phyloP scores from a whole-genome alignment of 2,113 vertebrate genomes.

The Saccopteryx leptura region DNA sequence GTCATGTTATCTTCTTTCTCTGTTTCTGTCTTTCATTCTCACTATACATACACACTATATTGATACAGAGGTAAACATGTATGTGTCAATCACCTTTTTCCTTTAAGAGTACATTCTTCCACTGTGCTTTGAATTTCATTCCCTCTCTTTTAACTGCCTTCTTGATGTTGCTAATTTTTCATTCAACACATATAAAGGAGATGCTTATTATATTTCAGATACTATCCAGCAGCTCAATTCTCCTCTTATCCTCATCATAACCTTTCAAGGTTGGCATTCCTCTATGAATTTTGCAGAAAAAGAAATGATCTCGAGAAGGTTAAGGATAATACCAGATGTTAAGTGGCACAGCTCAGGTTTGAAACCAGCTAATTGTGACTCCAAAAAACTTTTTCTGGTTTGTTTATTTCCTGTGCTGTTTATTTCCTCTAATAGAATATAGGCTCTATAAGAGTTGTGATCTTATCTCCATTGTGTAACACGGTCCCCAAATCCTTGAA shows the following conservation, averaged over 20 bases:
- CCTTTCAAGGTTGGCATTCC: not conserved
- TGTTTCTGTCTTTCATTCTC: not conserved
- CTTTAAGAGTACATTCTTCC: not conserved
- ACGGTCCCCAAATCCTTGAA: not conserved
- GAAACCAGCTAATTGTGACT: conserved; percentile 53
- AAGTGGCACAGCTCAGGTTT: conserved; percentile 19
- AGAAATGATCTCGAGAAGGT: not conserved
- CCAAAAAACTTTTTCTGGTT: not conserved
- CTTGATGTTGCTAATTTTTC: not conserved
- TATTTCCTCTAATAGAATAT: not conserved
- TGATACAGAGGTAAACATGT: not conserved
- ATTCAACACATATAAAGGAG: conserved; percentile 15
- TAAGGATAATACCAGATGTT: conserved; percentile 42
- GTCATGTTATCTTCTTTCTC: not conserved
- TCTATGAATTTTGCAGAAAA: conserved; percentile 44
- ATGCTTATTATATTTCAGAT: conserved; percentile 8
- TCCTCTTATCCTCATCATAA: not conserved
- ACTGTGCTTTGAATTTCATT: not conserved
- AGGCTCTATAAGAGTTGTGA: not conserved
- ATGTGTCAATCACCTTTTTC: not conserved
- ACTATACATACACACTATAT: not conserved
- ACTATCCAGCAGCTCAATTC: not conserved
- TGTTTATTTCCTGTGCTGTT: not conserved
- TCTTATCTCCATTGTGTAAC: not conserved
- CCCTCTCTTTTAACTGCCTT: not conserved